phyloP scores from a whole-genome alignment of 2,888 invertebrate genomes.

The Cetonia aurata region DNA sequence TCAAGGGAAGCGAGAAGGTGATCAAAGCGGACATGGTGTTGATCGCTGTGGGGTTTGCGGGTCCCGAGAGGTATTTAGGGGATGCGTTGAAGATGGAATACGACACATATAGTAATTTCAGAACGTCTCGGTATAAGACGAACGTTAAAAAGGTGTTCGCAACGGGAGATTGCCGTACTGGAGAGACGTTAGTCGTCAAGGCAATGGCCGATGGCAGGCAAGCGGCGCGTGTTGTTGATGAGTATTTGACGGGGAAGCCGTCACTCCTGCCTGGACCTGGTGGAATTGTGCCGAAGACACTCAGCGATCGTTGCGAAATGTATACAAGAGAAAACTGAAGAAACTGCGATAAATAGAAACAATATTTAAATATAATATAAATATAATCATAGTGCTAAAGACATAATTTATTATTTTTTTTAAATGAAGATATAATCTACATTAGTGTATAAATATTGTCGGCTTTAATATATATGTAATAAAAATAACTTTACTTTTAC shows the following conservation, averaged over 20 bases:
- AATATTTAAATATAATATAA: no score
- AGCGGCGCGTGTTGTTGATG: conserved; percentile 94
- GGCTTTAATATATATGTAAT: no score
- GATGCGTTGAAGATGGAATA: conserved; percentile 83
- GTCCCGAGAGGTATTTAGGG: conserved; percentile 92
- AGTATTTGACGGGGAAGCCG: conserved; percentile 79
- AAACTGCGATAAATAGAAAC: not conserved
- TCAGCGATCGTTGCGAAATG: not conserved
- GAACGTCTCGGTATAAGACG: conserved; percentile 88
- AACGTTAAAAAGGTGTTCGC: conserved; percentile 94
- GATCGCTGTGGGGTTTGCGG: conserved; percentile 98
- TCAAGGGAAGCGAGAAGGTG: conserved; percentile 81
- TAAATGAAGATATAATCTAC: no score
- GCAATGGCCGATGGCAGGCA: conserved; percentile 99
- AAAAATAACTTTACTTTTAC: no score
- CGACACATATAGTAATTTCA: conserved; percentile 93
- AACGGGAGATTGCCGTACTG: conserved; percentile 97
- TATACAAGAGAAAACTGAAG: not conserved
- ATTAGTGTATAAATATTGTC: no score
- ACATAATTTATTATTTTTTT: no score
- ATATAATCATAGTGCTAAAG: no score
- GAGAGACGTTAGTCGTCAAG: conserved; percentile 98
- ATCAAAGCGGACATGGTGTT: conserved; percentile 92
- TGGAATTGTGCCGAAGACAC: conserved; percentile 72
- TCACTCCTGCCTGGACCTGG: conserved; percentile 93